These are phyloP conservation scores for Polyodon spathula DNA, from an alignment of 2,113 vertebrate species.

Conservation along the genomic window DNA sequence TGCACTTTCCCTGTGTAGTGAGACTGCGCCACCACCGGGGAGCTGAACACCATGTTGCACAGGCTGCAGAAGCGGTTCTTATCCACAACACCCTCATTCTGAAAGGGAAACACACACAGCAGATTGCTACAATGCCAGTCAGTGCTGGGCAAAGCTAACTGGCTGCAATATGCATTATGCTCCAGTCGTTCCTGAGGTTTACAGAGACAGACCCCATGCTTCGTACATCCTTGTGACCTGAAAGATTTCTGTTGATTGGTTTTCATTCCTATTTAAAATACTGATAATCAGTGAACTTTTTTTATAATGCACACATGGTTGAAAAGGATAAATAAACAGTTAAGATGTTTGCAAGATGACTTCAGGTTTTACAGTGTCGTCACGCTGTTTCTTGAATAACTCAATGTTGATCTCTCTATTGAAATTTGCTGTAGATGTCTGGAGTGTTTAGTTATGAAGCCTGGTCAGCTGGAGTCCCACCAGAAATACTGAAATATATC, in stretches of 20 bases:
- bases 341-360: too few species aligned
- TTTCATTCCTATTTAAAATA: not conserved
- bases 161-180: too few species aligned
- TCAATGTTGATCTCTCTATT: too few species aligned
- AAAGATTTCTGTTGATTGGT: not conserved
- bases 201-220: not conserved
- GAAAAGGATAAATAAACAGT: too few species aligned
- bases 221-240: not conserved
- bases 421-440: too few species aligned
- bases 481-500: too few species aligned
- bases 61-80: slow-evolving; percentile 59
- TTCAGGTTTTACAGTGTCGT: too few species aligned
- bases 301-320: too few species aligned
- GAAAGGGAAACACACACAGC: slow-evolving; percentile 27
- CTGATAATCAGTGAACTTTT: too few species aligned
- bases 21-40: slow-evolving; percentile 50
- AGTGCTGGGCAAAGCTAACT: not conserved
- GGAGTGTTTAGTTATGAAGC: too few species aligned
- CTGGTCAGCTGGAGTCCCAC: too few species aligned
- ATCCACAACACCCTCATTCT: slow-evolving; percentile 41
- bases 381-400: too few species aligned
- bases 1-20: slow-evolving; percentile 68
- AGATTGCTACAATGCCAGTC: not conserved
- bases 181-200: not conserved
- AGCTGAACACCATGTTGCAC: slow-evolving; percentile 70